phyloP scores from a whole-genome alignment of 2,113 vertebrate genomes.

The Scatophagus argus region DNA sequence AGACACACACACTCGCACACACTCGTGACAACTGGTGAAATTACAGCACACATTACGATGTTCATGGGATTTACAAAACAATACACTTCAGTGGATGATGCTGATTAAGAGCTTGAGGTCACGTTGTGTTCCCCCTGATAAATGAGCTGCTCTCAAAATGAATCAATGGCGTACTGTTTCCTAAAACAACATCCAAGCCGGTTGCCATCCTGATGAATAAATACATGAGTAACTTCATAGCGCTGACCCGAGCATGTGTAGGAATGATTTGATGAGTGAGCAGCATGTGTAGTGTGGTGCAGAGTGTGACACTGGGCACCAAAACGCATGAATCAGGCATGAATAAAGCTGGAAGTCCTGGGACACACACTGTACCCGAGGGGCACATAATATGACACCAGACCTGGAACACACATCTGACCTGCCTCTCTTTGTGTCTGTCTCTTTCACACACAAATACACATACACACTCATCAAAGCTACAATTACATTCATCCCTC shows the following conservation, averaged over 20 bases:
- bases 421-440: constrained; percentile 54
- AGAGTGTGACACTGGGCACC: constrained; percentile 36
- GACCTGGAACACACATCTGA: constrained; percentile 49
- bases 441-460: constrained; percentile 16
- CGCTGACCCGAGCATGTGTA: constrained; percentile 2
- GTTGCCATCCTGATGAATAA: constrained; percentile 41
- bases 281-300: constrained; percentile 8
- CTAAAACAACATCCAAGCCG: constrained; percentile 46
- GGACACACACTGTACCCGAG: constrained; percentile 20
- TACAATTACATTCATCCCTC: constrained; percentile 48
- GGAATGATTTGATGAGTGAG: constrained; percentile 46
- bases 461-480: constrained; percentile 43
- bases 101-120: constrained; percentile 46
- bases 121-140: constrained; percentile 36
- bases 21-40: constrained; percentile 48
- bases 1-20: constrained; percentile 38
- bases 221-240: constrained; percentile 31
- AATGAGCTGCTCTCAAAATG: constrained; percentile 52
- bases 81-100: constrained; percentile 44
- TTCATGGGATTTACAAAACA: constrained; percentile 48
- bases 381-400: constrained; percentile 61
- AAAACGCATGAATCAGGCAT: constrained; percentile 69
- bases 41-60: constrained; percentile 20
- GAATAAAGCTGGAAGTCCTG: constrained; percentile 60
- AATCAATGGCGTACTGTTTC: constrained; percentile 53